A percentile compares a stretch with the other conserved stretches of the same genome.
Evolutionary conservation across 1,140 invertebrate genomes (phyloP).

Genomic region (Cyclargus thomasi): DNA sequence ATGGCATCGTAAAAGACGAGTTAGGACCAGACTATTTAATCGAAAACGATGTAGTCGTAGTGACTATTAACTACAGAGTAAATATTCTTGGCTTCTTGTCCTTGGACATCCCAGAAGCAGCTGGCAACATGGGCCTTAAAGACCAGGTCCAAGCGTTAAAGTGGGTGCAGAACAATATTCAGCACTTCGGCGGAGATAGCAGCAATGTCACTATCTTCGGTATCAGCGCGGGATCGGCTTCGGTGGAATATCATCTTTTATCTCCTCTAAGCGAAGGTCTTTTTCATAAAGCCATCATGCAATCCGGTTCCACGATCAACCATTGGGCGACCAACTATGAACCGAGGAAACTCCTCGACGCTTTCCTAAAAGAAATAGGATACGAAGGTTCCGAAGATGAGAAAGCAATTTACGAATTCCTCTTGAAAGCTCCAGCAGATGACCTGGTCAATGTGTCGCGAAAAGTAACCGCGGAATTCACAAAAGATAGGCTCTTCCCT

Average conservation of each 20-base stretch:
- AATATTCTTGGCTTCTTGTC: constrained; percentile 73
- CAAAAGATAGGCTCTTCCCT: constrained; percentile 27
- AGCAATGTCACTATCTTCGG: constrained; percentile 69
- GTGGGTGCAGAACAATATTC: constrained; percentile 57
- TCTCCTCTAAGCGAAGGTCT: constrained; percentile 44
- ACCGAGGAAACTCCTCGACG: constrained; percentile 24
- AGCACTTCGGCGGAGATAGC: constrained; percentile 55
- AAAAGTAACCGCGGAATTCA: constrained; percentile 23
- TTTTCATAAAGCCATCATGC: constrained; percentile 46
- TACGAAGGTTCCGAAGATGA: constrained; percentile 31
- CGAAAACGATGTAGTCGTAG: constrained; percentile 75
- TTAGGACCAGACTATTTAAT: constrained; percentile 66
- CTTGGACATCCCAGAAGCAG: constrained; percentile 46
- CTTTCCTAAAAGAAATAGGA: constrained; percentile 26
- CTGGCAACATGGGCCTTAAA: constrained; percentile 75
- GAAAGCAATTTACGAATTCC: constrained; percentile 30
- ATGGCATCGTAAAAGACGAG: constrained; percentile 49
- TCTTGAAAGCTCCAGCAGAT: constrained; percentile 24
- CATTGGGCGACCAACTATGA: constrained; percentile 43
- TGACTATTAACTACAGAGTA: constrained; percentile 77
- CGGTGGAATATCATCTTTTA: constrained; percentile 53
- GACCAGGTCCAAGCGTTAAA: constrained; percentile 60
- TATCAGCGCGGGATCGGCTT: constrained; percentile 66
- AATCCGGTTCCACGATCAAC: constrained; percentile 43
- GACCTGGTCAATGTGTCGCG: constrained; percentile 22